Evolutionary conservation across 2,797 vertebrate genomes (phyloP).

Genomic region (Enteromius radiatus): DNA sequence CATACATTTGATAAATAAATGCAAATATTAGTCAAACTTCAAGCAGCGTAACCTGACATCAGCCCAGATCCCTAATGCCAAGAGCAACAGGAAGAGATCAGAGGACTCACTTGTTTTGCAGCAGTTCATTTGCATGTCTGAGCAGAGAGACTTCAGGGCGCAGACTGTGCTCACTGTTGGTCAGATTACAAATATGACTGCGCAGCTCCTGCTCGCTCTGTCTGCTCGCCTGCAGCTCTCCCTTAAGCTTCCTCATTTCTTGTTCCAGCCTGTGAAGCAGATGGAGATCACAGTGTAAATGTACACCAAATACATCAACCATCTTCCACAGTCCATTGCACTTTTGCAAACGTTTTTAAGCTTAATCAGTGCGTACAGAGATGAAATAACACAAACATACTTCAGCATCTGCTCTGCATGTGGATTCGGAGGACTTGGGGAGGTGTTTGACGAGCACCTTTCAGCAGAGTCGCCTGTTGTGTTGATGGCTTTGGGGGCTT

Average conservation of each 20-base stretch:
- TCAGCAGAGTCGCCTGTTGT: constrained; percentile 71
- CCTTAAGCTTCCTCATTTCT: constrained; percentile 78
- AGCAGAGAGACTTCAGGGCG: constrained; percentile 81
- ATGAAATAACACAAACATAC: constrained; percentile 60
- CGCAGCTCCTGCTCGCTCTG: constrained; percentile 82
- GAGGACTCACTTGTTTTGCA: constrained; percentile 82
- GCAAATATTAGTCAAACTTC: constrained; percentile 1
- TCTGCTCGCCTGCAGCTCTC: constrained; percentile 79
- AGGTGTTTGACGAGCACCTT: constrained; percentile 59
- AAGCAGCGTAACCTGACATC: not conserved
- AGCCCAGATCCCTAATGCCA: not conserved
- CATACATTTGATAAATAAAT: not conserved
- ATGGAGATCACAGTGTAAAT: constrained; percentile 7
- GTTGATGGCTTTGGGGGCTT: constrained; percentile 74
- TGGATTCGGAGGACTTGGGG: constrained; percentile 66
- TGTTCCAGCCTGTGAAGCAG: constrained; percentile 75
- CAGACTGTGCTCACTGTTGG: constrained; percentile 83
- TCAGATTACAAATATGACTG: constrained; percentile 83
- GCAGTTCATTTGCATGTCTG: constrained; percentile 82
- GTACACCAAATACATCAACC: not conserved
- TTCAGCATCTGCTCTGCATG: constrained; percentile 77
- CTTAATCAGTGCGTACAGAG: not conserved
- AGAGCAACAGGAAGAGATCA: not conserved
- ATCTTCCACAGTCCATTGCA: not conserved
- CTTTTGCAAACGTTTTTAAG: not conserved